phyloP scores from a whole-genome alignment of 1,140 invertebrate species.

The Leptinotarsa undecemlineata region DNA sequence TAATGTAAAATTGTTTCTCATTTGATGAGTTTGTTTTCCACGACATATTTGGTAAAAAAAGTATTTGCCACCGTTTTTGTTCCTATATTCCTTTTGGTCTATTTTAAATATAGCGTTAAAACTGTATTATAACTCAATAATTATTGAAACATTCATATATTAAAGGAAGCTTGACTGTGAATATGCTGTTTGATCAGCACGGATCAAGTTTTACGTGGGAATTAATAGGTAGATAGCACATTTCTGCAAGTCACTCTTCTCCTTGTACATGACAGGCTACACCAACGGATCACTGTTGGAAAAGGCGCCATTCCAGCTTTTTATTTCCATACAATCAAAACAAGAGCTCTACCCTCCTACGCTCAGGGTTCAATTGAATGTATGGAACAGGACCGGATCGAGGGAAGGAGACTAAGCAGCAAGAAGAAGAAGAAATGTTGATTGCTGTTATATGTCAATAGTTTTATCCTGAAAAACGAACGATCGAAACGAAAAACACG shows the following conservation, averaged over 20 bases:
- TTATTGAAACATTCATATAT: too few species aligned
- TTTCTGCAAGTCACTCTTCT: background rate
- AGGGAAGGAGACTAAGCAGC: background rate
- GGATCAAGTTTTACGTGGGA: background rate
- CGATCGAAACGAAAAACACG: too few species aligned
- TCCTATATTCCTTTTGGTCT: too few species aligned
- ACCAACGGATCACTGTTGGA: background rate
- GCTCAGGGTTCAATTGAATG: background rate
- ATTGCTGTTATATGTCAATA: too few species aligned
- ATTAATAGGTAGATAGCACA: background rate
- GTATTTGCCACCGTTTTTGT: too few species aligned
- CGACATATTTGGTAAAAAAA: too few species aligned
- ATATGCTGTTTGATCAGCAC: background rate
- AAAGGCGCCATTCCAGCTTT: background rate
- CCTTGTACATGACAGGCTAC: conserved; percentile 9
- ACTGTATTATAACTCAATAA: too few species aligned
- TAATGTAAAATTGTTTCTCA: too few species aligned
- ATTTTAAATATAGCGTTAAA: too few species aligned
- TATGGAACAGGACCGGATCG: background rate
- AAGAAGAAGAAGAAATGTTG: too few species aligned
- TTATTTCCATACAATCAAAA: conserved; percentile 19
- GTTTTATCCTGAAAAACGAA: too few species aligned
- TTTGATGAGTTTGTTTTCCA: too few species aligned
- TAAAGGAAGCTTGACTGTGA: background rate
- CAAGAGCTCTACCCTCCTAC: conserved; percentile 15